These are phyloP conservation scores for Lampris incognitus DNA, from an alignment of 2,113 vertebrate genomes.

Conservation along the genomic window DNA sequence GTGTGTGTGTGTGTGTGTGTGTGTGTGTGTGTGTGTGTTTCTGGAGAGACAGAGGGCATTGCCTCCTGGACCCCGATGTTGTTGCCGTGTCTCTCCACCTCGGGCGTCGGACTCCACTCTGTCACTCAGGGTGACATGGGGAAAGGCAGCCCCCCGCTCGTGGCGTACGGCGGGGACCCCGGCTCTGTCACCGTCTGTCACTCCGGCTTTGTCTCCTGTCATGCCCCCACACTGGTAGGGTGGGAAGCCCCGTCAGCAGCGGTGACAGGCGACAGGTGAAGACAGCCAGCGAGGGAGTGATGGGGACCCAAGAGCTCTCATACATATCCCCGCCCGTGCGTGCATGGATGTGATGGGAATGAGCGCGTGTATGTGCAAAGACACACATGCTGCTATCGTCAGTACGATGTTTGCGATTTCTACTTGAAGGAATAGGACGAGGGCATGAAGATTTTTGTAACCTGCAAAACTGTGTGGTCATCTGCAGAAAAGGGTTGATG, in stretches of 20 bases:
- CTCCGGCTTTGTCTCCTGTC: slow-evolving; percentile 65
- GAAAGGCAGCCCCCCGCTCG: slow-evolving; percentile 51
- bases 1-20: slow-evolving; percentile 16
- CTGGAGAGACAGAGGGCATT: slow-evolving; percentile 10
- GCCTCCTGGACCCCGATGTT: slow-evolving; percentile 35
- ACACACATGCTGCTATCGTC: slow-evolving; percentile 30
- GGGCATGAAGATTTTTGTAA: no score
- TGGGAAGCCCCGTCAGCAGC: slow-evolving; percentile 21
- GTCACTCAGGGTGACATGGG: slow-evolving; percentile 72
- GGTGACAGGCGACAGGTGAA: slow-evolving; percentile 77
- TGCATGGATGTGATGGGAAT: slow-evolving; percentile 18
- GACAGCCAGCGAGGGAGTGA: slow-evolving; percentile 33
- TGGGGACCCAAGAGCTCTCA: slow-evolving; percentile 32
- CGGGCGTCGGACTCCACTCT: slow-evolving; percentile 59
- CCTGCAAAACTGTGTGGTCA: no score
- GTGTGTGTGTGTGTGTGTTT: slow-evolving; percentile 25
- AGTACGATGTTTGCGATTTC: neutral
- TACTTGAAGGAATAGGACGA: slow-evolving; percentile 18
- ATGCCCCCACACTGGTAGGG: slow-evolving; percentile 53
- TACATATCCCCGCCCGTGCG: slow-evolving; percentile 22
- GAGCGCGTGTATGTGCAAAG: slow-evolving; percentile 2
- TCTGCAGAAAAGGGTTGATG: no score
- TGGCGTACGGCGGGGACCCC: slow-evolving; percentile 57
- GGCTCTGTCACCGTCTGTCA: slow-evolving; percentile 69
- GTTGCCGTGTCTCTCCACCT: slow-evolving; percentile 48